phyloP scores from a whole-genome alignment of 2,113 vertebrate species.

The Nannobrachium achirus region DNA sequence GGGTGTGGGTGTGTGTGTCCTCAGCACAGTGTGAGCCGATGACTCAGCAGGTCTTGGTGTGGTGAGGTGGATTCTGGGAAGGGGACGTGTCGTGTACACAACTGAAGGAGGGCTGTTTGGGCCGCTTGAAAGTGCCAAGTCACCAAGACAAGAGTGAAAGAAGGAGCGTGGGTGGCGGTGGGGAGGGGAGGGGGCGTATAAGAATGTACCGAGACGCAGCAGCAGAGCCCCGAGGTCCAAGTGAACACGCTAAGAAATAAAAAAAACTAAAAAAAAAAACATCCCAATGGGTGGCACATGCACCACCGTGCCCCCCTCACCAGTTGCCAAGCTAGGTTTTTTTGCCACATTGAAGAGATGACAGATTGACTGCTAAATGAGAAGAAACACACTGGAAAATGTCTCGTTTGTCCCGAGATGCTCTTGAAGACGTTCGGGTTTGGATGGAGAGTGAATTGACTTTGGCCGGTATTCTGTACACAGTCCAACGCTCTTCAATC shows the following conservation, averaged over 20 bases:
- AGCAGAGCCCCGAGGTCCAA: constrained; percentile 47
- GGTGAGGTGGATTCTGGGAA: constrained; percentile 44
- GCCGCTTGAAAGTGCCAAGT: background rate
- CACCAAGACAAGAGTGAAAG: constrained; percentile 16
- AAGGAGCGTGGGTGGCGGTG: constrained; percentile 13
- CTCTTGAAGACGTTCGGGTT: background rate
- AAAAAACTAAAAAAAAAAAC: constrained; percentile 9
- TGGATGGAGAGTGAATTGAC: constrained; percentile 16
- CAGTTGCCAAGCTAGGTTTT: constrained; percentile 14
- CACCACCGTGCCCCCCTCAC: constrained; percentile 25
- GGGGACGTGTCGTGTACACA: constrained; percentile 13
- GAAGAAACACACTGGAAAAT: constrained; percentile 11
- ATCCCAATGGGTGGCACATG: constrained; percentile 35
- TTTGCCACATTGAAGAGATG: constrained; percentile 8
- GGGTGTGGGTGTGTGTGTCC: constrained; percentile 6
- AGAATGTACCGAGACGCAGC: constrained; percentile 56
- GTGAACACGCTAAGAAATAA: constrained; percentile 26
- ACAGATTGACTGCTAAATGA: constrained; percentile 2
- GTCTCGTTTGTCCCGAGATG: constrained; percentile 15
- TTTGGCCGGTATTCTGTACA: constrained; percentile 1
- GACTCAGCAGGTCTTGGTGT: constrained; percentile 52
- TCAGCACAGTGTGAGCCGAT: constrained; percentile 37
- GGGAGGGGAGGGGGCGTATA: constrained; percentile 35
- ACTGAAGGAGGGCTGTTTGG: constrained; percentile 17
- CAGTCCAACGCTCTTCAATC: constrained; percentile 1